Percentiles rank a stretch among this genome's conserved stretches.
Evolutionary conservation across 2,113 vertebrate species (phyloP).

Genomic region (Laterallus jamaicensis): DNA sequence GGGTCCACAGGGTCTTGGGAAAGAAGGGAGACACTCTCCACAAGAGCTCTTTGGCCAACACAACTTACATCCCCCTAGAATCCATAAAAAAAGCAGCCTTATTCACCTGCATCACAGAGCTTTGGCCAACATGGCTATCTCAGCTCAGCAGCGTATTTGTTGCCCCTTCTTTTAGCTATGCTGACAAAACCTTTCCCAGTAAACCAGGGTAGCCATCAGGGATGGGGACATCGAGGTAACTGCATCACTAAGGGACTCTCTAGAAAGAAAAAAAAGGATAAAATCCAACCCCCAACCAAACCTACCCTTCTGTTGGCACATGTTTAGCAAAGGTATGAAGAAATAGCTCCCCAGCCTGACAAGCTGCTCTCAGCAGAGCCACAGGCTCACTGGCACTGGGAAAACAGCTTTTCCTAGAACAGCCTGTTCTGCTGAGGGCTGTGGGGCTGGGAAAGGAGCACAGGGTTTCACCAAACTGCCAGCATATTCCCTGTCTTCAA

Average conservation of each 20-base stretch:
- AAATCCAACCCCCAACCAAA: neutral
- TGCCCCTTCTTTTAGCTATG: neutral
- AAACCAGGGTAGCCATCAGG: neutral
- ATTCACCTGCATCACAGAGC: neutral
- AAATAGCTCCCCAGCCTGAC: neutral
- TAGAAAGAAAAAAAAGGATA: neutral
- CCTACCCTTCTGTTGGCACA: neutral
- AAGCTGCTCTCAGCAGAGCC: neutral
- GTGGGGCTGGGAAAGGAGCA: neutral
- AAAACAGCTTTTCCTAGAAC: slow-evolving; percentile 26
- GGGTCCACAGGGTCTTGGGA: neutral
- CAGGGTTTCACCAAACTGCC: neutral
- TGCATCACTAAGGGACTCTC: neutral
- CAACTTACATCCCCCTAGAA: neutral
- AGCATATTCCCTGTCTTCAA: neutral
- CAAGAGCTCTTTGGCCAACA: neutral
- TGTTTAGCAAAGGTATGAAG: neutral
- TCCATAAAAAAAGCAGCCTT: neutral
- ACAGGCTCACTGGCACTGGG: neutral
- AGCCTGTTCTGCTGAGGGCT: neutral
- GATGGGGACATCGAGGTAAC: neutral
- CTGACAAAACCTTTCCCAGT: neutral
- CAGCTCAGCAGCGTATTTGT: neutral
- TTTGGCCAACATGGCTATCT: neutral
- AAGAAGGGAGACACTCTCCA: neutral